Conservation (phyloP, 2,797 vertebrate genomes). For the Lithobates pipiens region DNA sequence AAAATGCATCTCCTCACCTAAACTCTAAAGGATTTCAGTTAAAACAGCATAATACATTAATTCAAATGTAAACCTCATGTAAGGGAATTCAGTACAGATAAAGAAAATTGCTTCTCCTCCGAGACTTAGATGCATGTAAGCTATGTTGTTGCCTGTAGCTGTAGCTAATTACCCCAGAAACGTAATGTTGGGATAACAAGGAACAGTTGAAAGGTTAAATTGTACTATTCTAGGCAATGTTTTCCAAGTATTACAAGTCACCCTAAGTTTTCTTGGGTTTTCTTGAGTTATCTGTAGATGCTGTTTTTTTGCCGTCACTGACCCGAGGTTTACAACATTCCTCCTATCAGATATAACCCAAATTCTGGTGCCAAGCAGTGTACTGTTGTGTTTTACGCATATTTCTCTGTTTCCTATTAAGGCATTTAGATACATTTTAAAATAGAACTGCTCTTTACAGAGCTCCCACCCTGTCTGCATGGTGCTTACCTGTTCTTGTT, state of each 20-base stretch:
- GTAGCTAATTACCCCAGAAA: conserved; percentile 29
- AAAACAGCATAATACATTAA: not conserved
- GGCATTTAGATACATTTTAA: conserved; percentile 7
- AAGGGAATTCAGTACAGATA: conserved; percentile 10
- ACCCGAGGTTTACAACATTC: not conserved
- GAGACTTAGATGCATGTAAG: conserved; percentile 30
- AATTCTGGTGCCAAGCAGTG: not conserved
- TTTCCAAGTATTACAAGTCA: conserved; percentile 40
- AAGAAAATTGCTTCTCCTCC: conserved; percentile 26
- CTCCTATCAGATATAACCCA: conserved; percentile 18
- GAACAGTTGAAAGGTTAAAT: conserved; percentile 37
- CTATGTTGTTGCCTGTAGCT: conserved; percentile 25
- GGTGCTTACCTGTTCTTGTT: not conserved
- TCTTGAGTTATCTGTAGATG: not conserved
- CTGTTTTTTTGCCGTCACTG: not conserved
- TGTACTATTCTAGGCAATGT: conserved; percentile 39
- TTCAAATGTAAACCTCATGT: not conserved
- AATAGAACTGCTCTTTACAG: not conserved
- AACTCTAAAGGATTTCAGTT: not conserved
- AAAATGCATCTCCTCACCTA: not conserved
- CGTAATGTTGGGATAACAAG: conserved; percentile 26
- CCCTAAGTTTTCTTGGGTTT: not conserved
- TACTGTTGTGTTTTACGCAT: not conserved
- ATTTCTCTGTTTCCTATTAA: conserved; percentile 20
- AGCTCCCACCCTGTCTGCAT: not conserved